These are phyloP conservation scores for Trachops cirrhosus DNA, from an alignment of 2,797 vertebrate species.

Conservation along the genomic window DNA sequence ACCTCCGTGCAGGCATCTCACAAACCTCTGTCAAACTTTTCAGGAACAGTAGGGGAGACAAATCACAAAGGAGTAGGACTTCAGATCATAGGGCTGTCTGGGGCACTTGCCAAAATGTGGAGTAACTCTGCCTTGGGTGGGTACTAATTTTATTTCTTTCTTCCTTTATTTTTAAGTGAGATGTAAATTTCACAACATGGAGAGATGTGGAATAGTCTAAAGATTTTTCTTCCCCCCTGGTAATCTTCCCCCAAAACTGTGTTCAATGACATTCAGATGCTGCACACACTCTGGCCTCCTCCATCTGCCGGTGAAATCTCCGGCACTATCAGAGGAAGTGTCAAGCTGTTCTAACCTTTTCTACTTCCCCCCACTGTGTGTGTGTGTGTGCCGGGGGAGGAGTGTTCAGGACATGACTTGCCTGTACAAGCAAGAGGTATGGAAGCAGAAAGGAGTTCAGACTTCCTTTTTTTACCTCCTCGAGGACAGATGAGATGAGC, in stretches of 20 bases:
- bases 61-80: not conserved
- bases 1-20: not conserved
- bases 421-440: not conserved
- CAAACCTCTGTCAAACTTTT: not conserved
- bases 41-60: not conserved
- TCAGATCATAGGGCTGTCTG: not conserved
- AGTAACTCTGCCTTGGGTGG: not conserved
- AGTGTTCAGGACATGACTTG: slow-evolving; percentile 27
- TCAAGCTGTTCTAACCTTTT: slow-evolving; percentile 59
- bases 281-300: slow-evolving; percentile 20
- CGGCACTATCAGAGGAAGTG: slow-evolving; percentile 27
- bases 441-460: not conserved
- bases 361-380: not conserved
- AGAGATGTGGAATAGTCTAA: not conserved
- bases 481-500: not conserved
- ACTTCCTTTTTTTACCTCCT: not conserved
- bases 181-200: not conserved
- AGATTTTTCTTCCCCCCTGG: not conserved
- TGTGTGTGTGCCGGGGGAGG: not conserved
- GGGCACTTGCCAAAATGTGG: not conserved
- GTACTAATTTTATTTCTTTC: not conserved
- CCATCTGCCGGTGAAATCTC: slow-evolving; percentile 55
- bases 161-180: not conserved
- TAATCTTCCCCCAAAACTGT: slow-evolving; percentile 8
- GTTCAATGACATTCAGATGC: slow-evolving; percentile 55